phyloP scores from a whole-genome alignment of 2,888 invertebrate genomes.

The Pollenia griseotomentosa region DNA sequence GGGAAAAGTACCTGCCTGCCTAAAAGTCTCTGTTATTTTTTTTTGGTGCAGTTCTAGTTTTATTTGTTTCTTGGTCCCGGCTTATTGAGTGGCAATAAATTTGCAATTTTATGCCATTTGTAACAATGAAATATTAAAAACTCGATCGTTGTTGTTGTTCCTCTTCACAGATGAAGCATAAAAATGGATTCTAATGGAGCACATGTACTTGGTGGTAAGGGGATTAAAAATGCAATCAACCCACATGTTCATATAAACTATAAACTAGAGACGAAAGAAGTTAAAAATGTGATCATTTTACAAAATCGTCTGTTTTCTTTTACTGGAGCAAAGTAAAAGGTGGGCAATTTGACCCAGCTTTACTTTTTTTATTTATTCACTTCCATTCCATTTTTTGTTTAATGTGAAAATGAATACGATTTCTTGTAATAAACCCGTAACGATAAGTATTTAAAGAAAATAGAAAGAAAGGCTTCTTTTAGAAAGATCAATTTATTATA shows the following conservation, averaged over 20 bases:
- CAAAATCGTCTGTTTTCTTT: slow-evolving; percentile 46
- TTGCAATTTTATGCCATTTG: slow-evolving; percentile 76
- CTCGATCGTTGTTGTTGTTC: slow-evolving; percentile 30
- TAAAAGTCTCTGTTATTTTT: slow-evolving; percentile 8
- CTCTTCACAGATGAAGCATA: slow-evolving; percentile 18
- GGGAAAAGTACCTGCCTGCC: slow-evolving; percentile 45
- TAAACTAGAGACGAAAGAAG: background rate
- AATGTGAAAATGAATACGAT: slow-evolving; percentile 22
- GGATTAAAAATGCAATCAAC: slow-evolving; percentile 30
- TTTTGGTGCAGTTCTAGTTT: background rate
- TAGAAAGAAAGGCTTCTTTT: slow-evolving; percentile 35
- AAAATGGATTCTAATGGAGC: background rate
- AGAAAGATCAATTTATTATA: slow-evolving; percentile 69
- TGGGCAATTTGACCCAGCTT: slow-evolving; percentile 60
- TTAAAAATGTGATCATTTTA: slow-evolving; percentile 44
- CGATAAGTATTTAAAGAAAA: background rate
- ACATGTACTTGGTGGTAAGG: background rate
- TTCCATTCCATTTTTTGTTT: slow-evolving; percentile 2
- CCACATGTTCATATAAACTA: slow-evolving; percentile 1
- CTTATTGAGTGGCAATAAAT: slow-evolving; percentile 79
- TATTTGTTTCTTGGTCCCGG: slow-evolving; percentile 46
- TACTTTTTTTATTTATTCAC: slow-evolving; percentile 11
- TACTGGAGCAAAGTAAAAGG: slow-evolving; percentile 63
- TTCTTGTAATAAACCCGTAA: slow-evolving; percentile 17
- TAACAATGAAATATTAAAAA: slow-evolving; percentile 70